These are phyloP conservation scores for Muscicapa comitata DNA, from an alignment of 2,797 vertebrate species.

Conservation along the genomic window DNA sequence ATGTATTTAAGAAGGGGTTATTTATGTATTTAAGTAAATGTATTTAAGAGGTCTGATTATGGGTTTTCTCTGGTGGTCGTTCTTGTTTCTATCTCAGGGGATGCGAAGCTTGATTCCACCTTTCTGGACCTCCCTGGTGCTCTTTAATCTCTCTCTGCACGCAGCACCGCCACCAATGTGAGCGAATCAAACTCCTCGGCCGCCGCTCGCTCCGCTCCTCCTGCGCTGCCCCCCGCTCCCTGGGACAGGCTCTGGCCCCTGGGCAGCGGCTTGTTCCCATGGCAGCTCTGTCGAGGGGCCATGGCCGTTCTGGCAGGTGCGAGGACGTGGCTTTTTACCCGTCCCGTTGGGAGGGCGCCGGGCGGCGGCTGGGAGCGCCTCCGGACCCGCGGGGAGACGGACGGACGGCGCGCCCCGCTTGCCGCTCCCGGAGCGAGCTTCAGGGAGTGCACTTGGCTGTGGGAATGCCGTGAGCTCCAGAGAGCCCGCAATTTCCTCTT, in stretches of 20 bases:
- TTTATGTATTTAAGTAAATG: too few relatives aligned
- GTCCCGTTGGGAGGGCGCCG: neutral
- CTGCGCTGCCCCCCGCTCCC: rapidly evolving
- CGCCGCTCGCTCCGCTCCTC: neutral
- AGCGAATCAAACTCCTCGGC: neutral
- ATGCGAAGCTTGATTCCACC: neutral
- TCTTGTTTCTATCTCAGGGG: neutral
- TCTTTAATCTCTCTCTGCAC: neutral
- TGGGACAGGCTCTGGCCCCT: neutral
- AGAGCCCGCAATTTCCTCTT: neutral
- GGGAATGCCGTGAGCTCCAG: neutral
- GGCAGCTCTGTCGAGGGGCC: neutral
- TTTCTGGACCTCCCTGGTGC: neutral
- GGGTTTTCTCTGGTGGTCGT: neutral
- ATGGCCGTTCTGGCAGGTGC: neutral
- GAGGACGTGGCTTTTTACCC: neutral
- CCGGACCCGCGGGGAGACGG: rapidly evolving
- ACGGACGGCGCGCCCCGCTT: neutral
- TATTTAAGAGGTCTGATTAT: too few relatives aligned
- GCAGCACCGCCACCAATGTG: neutral
- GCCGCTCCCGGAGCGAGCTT: neutral
- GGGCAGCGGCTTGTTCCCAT: rapidly evolving
- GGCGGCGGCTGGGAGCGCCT: neutral
- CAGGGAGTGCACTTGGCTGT: neutral
- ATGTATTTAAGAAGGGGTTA: neutral